A percentile compares a stretch with the other conserved stretches of the same genome.
phyloP scores from a whole-genome alignment of 2,888 invertebrate species.

The Toxonevra muliebris region DNA sequence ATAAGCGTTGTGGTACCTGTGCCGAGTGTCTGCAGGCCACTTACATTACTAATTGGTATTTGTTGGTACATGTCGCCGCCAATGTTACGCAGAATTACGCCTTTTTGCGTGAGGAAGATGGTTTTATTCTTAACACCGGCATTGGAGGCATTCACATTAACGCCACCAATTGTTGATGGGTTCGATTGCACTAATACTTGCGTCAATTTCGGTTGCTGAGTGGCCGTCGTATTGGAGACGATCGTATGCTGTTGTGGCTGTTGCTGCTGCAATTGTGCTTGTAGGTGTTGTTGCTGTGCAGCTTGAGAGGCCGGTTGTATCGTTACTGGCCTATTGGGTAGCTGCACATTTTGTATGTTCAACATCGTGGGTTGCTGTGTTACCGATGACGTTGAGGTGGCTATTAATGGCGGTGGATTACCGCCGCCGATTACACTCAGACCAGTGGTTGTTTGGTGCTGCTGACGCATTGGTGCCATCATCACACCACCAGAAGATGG shows the following conservation, averaged over 20 bases:
- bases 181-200: conserved; percentile 62
- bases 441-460: conserved; percentile 45
- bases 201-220: conserved; percentile 64
- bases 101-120: conserved; percentile 63
- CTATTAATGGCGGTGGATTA: conserved; percentile 63
- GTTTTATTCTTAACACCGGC: conserved; percentile 63
- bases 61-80: conserved; percentile 65
- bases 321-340: conserved; percentile 63
- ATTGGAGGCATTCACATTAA: conserved; percentile 32
- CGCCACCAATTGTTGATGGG: conserved; percentile 41
- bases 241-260: conserved; percentile 61
- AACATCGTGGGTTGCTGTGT: conserved; percentile 56
- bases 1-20: conserved; percentile 55
- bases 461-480: conserved; percentile 57
- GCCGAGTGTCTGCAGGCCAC: conserved; percentile 55
- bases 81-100: conserved; percentile 63
- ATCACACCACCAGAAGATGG: conserved; percentile 61
- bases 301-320: conserved; percentile 64
- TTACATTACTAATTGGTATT: conserved; percentile 64
- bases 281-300: conserved; percentile 62
- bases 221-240: conserved; percentile 62
- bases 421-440: conserved; percentile 37
- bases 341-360: conserved; percentile 63
- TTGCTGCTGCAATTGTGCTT: conserved; percentile 62
- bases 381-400: conserved; percentile 52